Conservation (phyloP, 2,113 vertebrate species). For the Corynorhinus townsendii region DNA sequence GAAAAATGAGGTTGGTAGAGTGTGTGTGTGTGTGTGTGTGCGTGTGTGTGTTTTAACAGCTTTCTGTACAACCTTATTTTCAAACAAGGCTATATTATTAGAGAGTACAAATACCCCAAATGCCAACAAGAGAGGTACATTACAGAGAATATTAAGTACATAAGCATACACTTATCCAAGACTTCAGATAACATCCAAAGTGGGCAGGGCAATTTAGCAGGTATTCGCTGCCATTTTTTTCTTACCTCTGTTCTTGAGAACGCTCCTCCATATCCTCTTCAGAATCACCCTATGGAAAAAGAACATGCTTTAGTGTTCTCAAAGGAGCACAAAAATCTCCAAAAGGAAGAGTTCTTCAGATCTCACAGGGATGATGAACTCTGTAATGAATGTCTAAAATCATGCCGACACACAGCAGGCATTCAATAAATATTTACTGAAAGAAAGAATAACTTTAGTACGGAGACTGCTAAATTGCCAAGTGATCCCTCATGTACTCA, state of each 20-base stretch:
- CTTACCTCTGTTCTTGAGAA: slow-evolving; percentile 90
- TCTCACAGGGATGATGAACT: background rate
- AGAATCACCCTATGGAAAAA: slow-evolving; percentile 86
- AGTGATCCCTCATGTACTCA: background rate
- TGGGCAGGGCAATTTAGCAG: background rate
- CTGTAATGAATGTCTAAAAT: background rate
- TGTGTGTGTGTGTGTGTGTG: background rate
- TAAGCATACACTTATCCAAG: background rate
- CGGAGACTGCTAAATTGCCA: background rate
- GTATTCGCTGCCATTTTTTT: background rate
- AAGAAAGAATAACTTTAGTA: background rate
- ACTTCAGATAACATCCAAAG: background rate
- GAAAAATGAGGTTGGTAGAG: background rate
- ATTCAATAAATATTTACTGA: background rate
- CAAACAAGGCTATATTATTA: background rate
- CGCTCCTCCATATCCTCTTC: slow-evolving; percentile 89
- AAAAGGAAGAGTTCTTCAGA: background rate
- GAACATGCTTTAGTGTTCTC: slow-evolving; percentile 36
- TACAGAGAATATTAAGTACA: background rate
- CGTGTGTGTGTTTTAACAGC: background rate
- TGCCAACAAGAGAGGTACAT: background rate
- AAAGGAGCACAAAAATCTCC: background rate
- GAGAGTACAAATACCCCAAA: background rate
- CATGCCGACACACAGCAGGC: background rate
- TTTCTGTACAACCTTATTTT: background rate